A percentile compares a stretch with the other conserved stretches of the same genome.
Conservation (phyloP, 2,113 vertebrate genomes). For the Buteo buteo region DNA sequence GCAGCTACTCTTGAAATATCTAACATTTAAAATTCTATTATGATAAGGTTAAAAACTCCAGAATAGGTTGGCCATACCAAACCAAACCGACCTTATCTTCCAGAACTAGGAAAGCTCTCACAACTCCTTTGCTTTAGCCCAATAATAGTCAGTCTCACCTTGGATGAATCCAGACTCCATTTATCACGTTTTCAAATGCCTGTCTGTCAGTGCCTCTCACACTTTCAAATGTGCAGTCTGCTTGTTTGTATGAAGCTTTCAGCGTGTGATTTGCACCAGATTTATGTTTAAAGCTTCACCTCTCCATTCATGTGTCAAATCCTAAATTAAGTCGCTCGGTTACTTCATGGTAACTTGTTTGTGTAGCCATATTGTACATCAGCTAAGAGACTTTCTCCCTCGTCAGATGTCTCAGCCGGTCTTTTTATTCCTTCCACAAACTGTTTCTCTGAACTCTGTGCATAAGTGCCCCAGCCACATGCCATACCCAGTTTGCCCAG, state of each 20-base stretch:
- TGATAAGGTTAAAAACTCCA: neutral
- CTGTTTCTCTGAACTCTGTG: neutral
- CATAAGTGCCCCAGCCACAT: neutral
- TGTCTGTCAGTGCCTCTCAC: slow-evolving; percentile 65
- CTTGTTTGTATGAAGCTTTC: slow-evolving; percentile 60
- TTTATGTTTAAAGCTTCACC: slow-evolving; percentile 60
- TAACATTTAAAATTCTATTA: neutral
- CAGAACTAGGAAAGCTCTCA: neutral
- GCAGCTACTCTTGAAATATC: neutral
- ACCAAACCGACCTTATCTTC: neutral
- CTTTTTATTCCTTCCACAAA: neutral
- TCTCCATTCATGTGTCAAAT: slow-evolving; percentile 44
- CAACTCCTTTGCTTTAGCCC: neutral
- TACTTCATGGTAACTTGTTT: neutral
- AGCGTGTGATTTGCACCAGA: slow-evolving; percentile 59
- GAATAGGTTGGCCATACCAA: neutral
- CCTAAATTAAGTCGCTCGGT: slow-evolving; percentile 29
- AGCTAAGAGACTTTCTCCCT: neutral
- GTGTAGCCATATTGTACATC: neutral
- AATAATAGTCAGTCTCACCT: slow-evolving; percentile 39
- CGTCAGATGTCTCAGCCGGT: neutral
- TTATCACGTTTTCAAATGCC: slow-evolving; percentile 53
- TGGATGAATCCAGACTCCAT: slow-evolving; percentile 29
- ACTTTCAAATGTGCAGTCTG: slow-evolving; percentile 66
- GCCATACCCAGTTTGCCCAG: neutral